Evolutionary conservation across 1,140 invertebrate species (phyloP), one percentile per base, ranked within the genome.

Genomic region (Asobara japonica): DNA sequence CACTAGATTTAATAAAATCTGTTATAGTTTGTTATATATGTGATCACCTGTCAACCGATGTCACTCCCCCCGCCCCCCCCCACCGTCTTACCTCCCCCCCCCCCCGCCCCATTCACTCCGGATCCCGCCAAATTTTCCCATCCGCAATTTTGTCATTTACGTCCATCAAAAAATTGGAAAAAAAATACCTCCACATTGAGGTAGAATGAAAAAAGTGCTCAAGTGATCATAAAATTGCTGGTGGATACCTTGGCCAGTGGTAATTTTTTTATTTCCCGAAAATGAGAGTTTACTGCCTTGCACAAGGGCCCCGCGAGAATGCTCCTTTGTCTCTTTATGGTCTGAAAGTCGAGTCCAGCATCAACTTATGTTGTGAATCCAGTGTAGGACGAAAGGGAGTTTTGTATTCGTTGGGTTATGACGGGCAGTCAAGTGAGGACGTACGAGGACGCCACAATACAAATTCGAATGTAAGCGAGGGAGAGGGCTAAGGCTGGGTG

Each of bases 291-390:
- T 86, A 86, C 83, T 80, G 76, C 81, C 77, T 79, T 79, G 72
- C 77, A 80, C 65, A 72, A 72, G 73, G 51, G 51, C 51, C 18
- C 66, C 73, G 72, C 67, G 76, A 81, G 77, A 82, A 80, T 78
- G 78, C 78, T 85, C 78, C 85, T 86, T 86, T 87, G 86, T 86
- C 84, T 86, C 81, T 87, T 87, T 87, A 87, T 84, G 83, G 82
- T 81, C 80, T 80, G 81, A 86, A 87, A 87, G 83, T 87, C 84
- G 83, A 76, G 77, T 16, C 78, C 62, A 71, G 71, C 33, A 76
- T 71, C 72, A 77, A 67, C 20, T 48, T 41, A 29, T 22, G 65
- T 41, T 62, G 71, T 30, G 70, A 61, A 27, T 41, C 70, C 51
- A 56, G 51, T 25, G 51, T 56, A 56, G 51, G 22, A 56, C 27